phyloP scores from a whole-genome alignment of 2,113 vertebrate genomes.

The Polypterus senegalus region DNA sequence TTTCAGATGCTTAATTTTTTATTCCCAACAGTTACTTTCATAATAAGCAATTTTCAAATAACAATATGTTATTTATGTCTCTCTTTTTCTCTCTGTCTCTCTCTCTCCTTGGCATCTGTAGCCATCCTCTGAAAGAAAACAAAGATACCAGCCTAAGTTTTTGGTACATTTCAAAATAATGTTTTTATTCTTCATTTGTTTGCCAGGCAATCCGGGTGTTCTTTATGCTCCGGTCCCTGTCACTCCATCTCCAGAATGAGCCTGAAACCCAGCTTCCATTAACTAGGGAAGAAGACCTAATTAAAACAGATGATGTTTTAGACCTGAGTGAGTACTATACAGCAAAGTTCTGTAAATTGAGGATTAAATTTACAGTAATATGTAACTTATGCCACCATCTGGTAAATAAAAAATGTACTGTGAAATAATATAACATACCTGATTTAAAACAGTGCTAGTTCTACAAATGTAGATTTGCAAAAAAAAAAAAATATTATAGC shows the following conservation, averaged over 20 bases:
- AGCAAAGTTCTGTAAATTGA: too few relatives aligned
- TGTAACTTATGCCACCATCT: too few relatives aligned
- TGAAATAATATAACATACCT: too few relatives aligned
- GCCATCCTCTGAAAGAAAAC: too few relatives aligned
- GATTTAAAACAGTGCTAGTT: too few relatives aligned
- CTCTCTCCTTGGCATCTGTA: not conserved
- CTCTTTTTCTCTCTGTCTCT: not conserved
- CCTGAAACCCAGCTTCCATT: conserved; percentile 87
- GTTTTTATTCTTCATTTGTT: conserved; percentile 5
- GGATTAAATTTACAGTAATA: too few relatives aligned
- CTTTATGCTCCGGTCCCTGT: conserved; percentile 87
- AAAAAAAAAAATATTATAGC: too few relatives aligned
- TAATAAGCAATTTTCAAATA: too few relatives aligned
- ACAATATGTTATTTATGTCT: not conserved
- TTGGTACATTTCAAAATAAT: not conserved
- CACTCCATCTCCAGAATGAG: conserved; percentile 70
- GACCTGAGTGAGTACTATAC: conserved; percentile 78
- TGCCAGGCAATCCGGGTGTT: conserved; percentile 86
- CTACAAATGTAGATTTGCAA: too few relatives aligned
- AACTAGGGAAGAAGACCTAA: conserved; percentile 83
- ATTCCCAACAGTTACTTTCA: too few relatives aligned
- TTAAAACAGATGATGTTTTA: conserved; percentile 89
- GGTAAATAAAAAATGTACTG: too few relatives aligned
- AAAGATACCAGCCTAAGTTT: not conserved
- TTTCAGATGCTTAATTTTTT: too few relatives aligned